Percentiles rank a stretch among this genome's conserved stretches.
Conservation (phyloP, 2,888 invertebrate genomes). For the Helobdella robusta region DNA sequence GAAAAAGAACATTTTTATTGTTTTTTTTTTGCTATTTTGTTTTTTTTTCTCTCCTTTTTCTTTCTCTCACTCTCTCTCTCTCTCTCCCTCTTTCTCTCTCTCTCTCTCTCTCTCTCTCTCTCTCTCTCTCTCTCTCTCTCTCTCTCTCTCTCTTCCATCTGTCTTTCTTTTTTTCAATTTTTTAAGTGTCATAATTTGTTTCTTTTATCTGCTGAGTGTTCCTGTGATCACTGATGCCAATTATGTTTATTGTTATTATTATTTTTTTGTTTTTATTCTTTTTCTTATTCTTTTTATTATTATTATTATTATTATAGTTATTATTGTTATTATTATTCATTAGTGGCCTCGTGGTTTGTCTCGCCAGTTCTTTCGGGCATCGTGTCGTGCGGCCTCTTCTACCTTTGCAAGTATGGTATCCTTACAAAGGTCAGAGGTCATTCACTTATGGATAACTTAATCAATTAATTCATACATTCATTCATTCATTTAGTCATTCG, state of each 20-base stretch:
- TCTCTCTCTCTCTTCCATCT: constrained; percentile 9
- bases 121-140: constrained; percentile 18
- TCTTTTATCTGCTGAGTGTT: neutral
- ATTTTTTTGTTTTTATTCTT: neutral
- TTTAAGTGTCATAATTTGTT: neutral
- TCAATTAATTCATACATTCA: too few relatives aligned
- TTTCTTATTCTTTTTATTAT: neutral
- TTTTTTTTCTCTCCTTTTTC: too few relatives aligned
- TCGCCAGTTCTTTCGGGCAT: constrained; percentile 85
- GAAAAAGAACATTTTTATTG: too few relatives aligned
- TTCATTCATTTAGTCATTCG: too few relatives aligned
- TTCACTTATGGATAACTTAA: too few relatives aligned
- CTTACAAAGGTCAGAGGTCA: constrained; percentile 54
- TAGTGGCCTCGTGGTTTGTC: constrained; percentile 88
- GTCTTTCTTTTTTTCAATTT: neutral
- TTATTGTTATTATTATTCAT: neutral
- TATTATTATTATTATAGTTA: neutral
- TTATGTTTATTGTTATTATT: neutral
- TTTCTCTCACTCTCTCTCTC: constrained; percentile 4
- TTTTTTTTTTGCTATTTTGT: too few relatives aligned
- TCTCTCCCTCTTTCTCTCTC: constrained; percentile 3
- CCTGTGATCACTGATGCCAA: neutral
- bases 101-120: neutral
- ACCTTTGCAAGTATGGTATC: constrained; percentile 70
- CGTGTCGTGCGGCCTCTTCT: constrained; percentile 71